Conservation (phyloP, 2,113 vertebrate genomes). For the Podarcis cretensis region DNA sequence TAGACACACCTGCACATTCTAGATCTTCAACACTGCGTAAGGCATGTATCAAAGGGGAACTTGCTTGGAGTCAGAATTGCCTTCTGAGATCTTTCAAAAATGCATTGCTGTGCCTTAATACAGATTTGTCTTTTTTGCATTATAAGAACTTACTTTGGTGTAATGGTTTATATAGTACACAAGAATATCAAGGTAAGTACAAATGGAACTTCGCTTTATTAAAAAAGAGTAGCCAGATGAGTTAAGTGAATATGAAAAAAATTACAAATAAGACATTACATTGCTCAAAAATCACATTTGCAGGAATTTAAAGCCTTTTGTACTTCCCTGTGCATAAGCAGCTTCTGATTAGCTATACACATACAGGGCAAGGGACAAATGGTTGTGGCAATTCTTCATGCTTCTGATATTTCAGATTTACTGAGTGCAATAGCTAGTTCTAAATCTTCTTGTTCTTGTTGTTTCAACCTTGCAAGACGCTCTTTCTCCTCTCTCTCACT, state of each 20-base stretch:
- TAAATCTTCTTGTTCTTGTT: slow-evolving; percentile 98
- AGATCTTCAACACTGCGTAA: background rate
- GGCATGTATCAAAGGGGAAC: background rate
- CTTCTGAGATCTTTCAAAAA: background rate
- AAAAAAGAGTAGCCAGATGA: slow-evolving; percentile 33
- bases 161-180: slow-evolving; percentile 36
- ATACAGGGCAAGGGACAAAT: slow-evolving; percentile 66
- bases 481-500: slow-evolving; percentile 97
- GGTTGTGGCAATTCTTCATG: slow-evolving; percentile 71
- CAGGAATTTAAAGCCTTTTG: slow-evolving; percentile 70
- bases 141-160: slow-evolving; percentile 36
- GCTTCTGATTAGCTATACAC: slow-evolving; percentile 74
- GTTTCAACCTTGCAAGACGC: slow-evolving; percentile 91
- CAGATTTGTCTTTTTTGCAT: background rate
- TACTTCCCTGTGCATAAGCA: slow-evolving; percentile 72
- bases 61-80: background rate
- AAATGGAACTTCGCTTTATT: slow-evolving; percentile 26
- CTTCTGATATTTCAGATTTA: slow-evolving; percentile 98
- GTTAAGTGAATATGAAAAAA: slow-evolving; percentile 40
- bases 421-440: slow-evolving; percentile 99
- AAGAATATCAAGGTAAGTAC: slow-evolving; percentile 49
- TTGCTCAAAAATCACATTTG: slow-evolving; percentile 66
- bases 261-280: slow-evolving; percentile 29
- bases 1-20: background rate
- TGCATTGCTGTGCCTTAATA: background rate